Evolutionary conservation across 2,113 vertebrate genomes (phyloP).

Genomic region (Ameiurus melas): DNA sequence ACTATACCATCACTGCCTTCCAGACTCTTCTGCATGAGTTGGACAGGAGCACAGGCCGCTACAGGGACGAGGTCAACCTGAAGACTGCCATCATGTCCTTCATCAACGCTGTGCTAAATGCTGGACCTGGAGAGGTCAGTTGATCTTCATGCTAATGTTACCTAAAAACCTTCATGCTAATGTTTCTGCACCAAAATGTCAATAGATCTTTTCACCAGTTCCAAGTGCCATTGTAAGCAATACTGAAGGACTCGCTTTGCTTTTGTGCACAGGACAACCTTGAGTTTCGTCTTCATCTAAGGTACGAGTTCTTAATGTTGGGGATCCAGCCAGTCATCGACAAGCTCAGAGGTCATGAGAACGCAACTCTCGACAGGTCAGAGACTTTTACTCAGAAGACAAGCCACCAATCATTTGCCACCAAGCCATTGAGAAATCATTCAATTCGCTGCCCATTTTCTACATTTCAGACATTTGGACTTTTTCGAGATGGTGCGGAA

Average conservation of each 20-base stretch:
- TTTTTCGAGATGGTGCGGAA: slow-evolving; percentile 99
- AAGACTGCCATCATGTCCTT: slow-evolving; percentile 99
- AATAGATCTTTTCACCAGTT: not conserved
- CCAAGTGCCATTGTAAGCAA: not conserved
- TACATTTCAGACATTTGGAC: slow-evolving; percentile 86
- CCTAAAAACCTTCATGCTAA: not conserved
- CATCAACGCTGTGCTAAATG: slow-evolving; percentile 95
- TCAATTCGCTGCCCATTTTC: not conserved
- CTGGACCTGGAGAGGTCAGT: slow-evolving; percentile 93
- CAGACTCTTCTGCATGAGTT: slow-evolving; percentile 95
- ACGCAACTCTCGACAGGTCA: slow-evolving; percentile 94
- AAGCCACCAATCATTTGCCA: not conserved
- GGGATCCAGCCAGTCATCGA: slow-evolving; percentile 98
- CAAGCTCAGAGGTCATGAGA: slow-evolving; percentile 94
- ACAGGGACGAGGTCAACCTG: slow-evolving; percentile 97
- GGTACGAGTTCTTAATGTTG: slow-evolving; percentile 98
- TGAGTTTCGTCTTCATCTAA: slow-evolving; percentile 96
- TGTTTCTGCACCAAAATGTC: not conserved
- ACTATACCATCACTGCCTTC: slow-evolving; percentile 29
- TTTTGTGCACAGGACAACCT: slow-evolving; percentile 81
- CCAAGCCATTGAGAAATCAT: not conserved
- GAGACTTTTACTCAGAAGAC: slow-evolving; percentile 16
- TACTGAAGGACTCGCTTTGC: not conserved
- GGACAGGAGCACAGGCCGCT: slow-evolving; percentile 92
- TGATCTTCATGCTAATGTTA: not conserved